Conservation (phyloP, 2,888 invertebrate genomes). For the Apodemia duryi region DNA sequence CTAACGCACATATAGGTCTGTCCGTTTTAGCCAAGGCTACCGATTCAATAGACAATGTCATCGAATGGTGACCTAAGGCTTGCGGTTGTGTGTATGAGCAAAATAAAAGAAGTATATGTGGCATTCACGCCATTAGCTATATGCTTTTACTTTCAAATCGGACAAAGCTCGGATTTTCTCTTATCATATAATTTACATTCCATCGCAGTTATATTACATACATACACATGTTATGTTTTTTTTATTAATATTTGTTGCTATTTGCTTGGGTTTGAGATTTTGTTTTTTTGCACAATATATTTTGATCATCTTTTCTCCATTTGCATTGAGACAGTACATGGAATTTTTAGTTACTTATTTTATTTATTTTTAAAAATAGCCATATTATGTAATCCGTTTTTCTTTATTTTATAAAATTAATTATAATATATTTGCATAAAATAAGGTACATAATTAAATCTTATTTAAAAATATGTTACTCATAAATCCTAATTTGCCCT, state of each 20-base stretch:
- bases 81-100: slow-evolving; percentile 21
- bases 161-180: slow-evolving; percentile 20
- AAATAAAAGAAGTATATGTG: slow-evolving; percentile 10
- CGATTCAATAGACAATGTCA: slow-evolving; percentile 37
- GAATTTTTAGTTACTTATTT: neutral
- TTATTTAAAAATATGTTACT: too few relatives aligned
- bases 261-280: slow-evolving; percentile 5
- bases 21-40: slow-evolving; percentile 56
- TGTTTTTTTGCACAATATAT: neutral
- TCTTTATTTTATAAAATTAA: too few relatives aligned
- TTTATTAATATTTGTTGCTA: slow-evolving; percentile 9
- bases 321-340: neutral
- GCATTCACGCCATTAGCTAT: slow-evolving; percentile 13
- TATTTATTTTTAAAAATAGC: neutral
- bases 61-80: slow-evolving; percentile 16
- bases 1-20: slow-evolving; percentile 69
- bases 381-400: too few relatives aligned
- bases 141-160: slow-evolving; percentile 19
- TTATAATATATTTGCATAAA: too few relatives aligned
- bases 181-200: slow-evolving; percentile 3
- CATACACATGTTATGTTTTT: slow-evolving; percentile 15
- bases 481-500: too few relatives aligned
- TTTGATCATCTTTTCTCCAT: neutral
- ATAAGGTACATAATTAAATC: too few relatives aligned
- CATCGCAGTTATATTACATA: neutral